Conservation (phyloP, 2,888 invertebrate species). For the Prenolepis imparis region DNA sequence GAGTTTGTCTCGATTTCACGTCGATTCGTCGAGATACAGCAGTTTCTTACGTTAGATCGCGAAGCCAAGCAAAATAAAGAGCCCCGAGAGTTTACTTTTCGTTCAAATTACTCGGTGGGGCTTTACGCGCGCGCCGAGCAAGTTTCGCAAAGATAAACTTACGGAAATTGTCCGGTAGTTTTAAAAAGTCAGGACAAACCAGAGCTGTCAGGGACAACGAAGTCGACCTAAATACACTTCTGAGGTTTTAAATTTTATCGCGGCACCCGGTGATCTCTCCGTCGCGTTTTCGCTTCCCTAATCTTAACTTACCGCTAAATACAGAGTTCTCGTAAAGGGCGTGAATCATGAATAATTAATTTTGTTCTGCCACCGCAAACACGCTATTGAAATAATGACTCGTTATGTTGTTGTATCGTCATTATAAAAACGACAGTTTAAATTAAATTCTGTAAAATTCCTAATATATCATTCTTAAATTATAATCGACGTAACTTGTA, state of each 20-base stretch:
- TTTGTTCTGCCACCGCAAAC: background rate
- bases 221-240: conserved; percentile 50
- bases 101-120: conserved; percentile 56
- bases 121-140: background rate
- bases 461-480: background rate
- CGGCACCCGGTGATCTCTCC: background rate
- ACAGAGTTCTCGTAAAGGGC: conserved; percentile 19
- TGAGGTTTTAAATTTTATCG: conserved; percentile 38
- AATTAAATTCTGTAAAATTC: background rate
- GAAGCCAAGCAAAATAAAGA: conserved; percentile 59
- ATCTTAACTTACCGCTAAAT: conserved; percentile 50
- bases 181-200: conserved; percentile 58
- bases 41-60: conserved; percentile 20
- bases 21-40: conserved; percentile 37
- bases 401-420: conserved; percentile 4
- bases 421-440: background rate
- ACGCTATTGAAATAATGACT: conserved; percentile 21
- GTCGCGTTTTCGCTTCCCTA: background rate
- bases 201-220: conserved; percentile 43
- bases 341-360: conserved; percentile 43
- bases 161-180: conserved; percentile 63
- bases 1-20: conserved; percentile 48
- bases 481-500: background rate
- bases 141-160: conserved; percentile 64
- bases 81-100: conserved; percentile 61